These are phyloP conservation scores for Mongoloraphidia duomilia DNA, from an alignment of 2,888 invertebrate species.

Conservation along the genomic window DNA sequence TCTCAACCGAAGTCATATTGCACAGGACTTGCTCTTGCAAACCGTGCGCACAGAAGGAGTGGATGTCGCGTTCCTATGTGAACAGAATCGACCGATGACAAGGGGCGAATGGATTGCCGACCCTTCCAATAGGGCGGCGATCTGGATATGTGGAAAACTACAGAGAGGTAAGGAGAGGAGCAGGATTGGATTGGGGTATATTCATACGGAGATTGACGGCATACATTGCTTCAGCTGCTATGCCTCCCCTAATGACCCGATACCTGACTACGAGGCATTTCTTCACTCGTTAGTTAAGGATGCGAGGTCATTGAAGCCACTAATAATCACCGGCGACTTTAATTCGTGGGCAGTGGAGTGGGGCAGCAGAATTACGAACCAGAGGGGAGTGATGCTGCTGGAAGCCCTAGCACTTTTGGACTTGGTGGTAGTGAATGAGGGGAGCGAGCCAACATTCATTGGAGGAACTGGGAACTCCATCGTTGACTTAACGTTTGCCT, in stretches of 20 bases:
- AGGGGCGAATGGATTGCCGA: neutral
- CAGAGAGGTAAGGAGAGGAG: neutral
- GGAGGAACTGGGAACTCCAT: neutral
- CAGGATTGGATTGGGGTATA: neutral
- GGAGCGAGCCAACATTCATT: neutral
- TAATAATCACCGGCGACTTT: neutral
- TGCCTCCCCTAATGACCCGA: neutral
- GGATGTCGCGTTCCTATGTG: neutral
- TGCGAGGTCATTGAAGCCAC: neutral
- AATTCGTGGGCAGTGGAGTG: neutral
- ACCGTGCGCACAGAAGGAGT: neutral
- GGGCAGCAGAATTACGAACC: neutral
- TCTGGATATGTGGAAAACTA: neutral
- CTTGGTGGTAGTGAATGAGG: neutral
- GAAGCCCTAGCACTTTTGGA: neutral
- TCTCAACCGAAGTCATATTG: neutral
- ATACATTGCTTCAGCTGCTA: neutral
- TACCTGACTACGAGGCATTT: no score
- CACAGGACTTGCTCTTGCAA: neutral
- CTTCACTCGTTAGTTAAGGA: neutral
- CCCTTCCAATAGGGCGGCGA: neutral
- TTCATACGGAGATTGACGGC: neutral
- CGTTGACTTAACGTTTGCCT: neutral
- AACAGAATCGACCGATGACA: neutral
- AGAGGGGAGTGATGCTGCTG: neutral